Evolutionary conservation across 2,113 vertebrate genomes (phyloP).

Genomic region (Periophthalmus modestus): DNA sequence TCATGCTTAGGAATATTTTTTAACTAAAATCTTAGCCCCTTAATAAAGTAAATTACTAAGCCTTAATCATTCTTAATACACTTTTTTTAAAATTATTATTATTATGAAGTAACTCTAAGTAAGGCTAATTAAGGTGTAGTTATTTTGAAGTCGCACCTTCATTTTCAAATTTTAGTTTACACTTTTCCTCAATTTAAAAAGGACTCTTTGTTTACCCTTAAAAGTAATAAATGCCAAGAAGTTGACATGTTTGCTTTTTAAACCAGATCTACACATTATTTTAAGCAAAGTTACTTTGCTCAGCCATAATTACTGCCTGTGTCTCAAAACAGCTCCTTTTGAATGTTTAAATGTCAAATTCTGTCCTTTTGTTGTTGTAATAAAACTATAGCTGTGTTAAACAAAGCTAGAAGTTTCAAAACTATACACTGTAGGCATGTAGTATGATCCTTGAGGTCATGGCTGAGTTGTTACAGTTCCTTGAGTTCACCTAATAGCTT

Average conservation of each 20-base stretch:
- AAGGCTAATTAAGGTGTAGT: too few relatives aligned
- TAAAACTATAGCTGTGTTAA: neutral
- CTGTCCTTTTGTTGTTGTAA: neutral
- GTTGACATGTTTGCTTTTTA: conserved; percentile 1
- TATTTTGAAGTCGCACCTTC: too few relatives aligned
- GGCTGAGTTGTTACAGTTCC: conserved; percentile 26
- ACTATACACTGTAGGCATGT: neutral
- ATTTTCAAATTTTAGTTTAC: neutral
- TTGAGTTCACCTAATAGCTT: conserved; percentile 30
- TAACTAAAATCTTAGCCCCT: too few relatives aligned
- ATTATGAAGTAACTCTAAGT: too few relatives aligned
- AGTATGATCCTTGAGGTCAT: conserved; percentile 16
- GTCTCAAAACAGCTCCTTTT: neutral
- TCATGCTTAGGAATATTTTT: too few relatives aligned
- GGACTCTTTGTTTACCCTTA: neutral
- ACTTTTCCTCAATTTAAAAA: too few relatives aligned
- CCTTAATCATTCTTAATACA: too few relatives aligned
- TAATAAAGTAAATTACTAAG: too few relatives aligned
- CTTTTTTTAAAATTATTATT: too few relatives aligned
- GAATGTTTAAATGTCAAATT: conserved; percentile 1
- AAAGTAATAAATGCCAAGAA: conserved; percentile 17
- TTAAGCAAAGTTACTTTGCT: neutral
- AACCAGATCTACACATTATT: neutral
- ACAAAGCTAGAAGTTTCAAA: neutral
- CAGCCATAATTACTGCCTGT: neutral